Evolutionary conservation across 2,113 vertebrate genomes (phyloP), one percentile per base, ranked within the genome.

Genomic region (Nannospalax galili): DNA sequence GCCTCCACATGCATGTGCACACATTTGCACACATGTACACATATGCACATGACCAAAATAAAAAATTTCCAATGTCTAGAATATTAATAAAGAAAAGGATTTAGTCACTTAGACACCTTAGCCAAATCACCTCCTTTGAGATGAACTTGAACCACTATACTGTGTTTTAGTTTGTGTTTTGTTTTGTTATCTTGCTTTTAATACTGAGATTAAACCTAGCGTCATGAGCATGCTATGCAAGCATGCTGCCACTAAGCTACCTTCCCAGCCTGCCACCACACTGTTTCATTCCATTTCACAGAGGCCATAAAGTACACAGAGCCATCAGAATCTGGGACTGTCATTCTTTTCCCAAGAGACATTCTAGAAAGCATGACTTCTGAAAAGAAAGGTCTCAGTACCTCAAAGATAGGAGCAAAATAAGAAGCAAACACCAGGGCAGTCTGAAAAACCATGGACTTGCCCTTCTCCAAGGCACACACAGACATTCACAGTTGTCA

Each of bases 401-500:
- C 52, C 60, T n/a, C 58, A 48, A n/a, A 20, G 3, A 10, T 3
- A 64, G 26, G 9, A 72, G 37, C 30, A 42, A 78, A 90, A 70
- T 30, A 84, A 7, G 15, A 48, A 14, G 22, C 2, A 40, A 81
- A 28, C 14, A 5, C 19, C 78, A 35, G 8, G 19, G 20, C 1
- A 32, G 40, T 3, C 8, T 15, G n/a, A 52, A 15, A 20, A 35
- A 37, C 10, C 1, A 10, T 48, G 9, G 17, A 3, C 1, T 37
- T 28, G 28, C 42, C 26, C 22, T n/a, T 58, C 85, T 60, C 58
- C 0, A 45, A 79, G 45, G 42, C 60, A 52, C 48, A 42, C 1
- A 17, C 12, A 17, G 35, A 8, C 22, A 52, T 0, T 2, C 7
- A 17, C n/a, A n/a, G n/a, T 28, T 10, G 1, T 15, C 3, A n/a